These are phyloP conservation scores for Sphinx pinastri DNA, from an alignment of 2,888 invertebrate genomes.

Conservation along the genomic window DNA sequence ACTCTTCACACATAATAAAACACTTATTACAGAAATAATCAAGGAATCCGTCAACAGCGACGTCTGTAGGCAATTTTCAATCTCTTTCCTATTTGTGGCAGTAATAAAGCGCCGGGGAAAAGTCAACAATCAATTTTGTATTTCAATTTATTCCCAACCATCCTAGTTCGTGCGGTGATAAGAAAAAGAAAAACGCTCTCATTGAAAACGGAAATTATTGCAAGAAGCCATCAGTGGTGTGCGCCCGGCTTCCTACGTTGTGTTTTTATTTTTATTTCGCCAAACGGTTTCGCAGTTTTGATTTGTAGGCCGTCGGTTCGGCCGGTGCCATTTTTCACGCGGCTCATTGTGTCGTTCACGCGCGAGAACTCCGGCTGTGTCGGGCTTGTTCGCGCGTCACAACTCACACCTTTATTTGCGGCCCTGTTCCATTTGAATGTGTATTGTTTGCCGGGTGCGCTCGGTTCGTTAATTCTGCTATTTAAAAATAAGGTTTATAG, in stretches of 20 bases:
- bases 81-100: constrained; percentile 82
- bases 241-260: constrained; percentile 67
- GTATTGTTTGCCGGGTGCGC: constrained; percentile 44
- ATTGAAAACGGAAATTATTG: constrained; percentile 84
- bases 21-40: constrained; percentile 29
- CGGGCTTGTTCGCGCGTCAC: constrained; percentile 56
- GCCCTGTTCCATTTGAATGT: constrained; percentile 41
- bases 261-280: constrained; percentile 56
- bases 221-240: constrained; percentile 82
- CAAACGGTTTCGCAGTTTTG: constrained; percentile 67
- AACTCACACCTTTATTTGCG: constrained; percentile 54
- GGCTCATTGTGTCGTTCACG: constrained; percentile 70
- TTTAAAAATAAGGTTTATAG: constrained; percentile 32
- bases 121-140: constrained; percentile 85
- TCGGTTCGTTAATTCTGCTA: constrained; percentile 39
- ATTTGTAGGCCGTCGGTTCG: constrained; percentile 69
- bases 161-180: constrained; percentile 82
- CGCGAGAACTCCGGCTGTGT: constrained; percentile 52
- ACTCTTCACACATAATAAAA: constrained; percentile 22
- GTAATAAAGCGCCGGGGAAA: constrained; percentile 83
- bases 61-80: constrained; percentile 79
- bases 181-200: constrained; percentile 82
- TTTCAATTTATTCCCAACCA: constrained; percentile 84
- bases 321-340: constrained; percentile 69
- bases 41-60: constrained; percentile 57